Conservation (phyloP, 2,113 vertebrate genomes). For the Bambusicola thoracicus region DNA sequence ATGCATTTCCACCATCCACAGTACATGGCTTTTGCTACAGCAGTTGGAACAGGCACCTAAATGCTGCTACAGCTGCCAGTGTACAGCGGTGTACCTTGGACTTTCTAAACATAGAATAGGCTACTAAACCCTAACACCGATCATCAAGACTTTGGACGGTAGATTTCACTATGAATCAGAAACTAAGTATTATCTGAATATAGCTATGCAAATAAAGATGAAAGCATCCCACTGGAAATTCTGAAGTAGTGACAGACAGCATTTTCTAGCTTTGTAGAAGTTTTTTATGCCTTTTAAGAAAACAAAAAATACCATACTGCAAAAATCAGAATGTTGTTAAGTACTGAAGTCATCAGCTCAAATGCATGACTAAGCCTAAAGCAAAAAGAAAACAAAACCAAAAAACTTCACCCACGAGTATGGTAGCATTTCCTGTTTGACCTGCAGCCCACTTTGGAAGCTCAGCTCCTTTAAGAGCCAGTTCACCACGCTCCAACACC, state of each 20-base stretch:
- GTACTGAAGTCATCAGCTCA: background rate
- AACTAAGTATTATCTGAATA: background rate
- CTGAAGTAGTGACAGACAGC: background rate
- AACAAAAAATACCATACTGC: fast-evolving
- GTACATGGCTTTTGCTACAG: background rate
- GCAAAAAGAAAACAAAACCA: background rate
- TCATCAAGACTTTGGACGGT: background rate
- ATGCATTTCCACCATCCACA: background rate
- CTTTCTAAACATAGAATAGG: background rate
- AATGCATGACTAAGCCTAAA: background rate
- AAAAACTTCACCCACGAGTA: fast-evolving
- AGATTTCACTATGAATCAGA: background rate
- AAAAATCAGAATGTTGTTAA: background rate
- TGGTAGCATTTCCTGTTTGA: background rate
- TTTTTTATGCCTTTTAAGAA: background rate
- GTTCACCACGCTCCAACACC: background rate
- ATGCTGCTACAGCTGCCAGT: background rate
- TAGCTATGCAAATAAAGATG: background rate
- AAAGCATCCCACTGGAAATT: background rate
- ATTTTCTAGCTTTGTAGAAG: background rate
- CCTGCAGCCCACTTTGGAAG: background rate
- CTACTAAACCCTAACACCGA: background rate
- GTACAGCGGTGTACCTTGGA: background rate
- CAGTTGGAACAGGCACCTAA: background rate
- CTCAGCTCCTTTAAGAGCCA: background rate